Evolutionary conservation across 2,113 vertebrate species (phyloP), one percentile per base, ranked within the genome.

Genomic region (Hypanus sabinus): DNA sequence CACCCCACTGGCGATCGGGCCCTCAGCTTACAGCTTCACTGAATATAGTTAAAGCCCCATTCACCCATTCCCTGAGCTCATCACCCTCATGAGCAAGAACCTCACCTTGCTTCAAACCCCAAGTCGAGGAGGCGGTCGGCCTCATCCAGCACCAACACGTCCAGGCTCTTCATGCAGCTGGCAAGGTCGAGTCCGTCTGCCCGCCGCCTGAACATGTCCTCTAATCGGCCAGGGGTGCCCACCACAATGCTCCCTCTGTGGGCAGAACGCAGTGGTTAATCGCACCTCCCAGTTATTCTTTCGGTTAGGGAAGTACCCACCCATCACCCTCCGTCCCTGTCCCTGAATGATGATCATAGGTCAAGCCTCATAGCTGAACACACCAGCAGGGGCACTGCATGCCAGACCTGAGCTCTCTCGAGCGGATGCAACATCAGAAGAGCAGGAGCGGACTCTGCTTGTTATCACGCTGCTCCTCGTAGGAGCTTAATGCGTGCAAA

Each of bases 181-280:
- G 97, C 97, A 79, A 99, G 94, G 94, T 99, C 98, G 95, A 99
- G 94, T 0, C 99, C 99, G 0, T 99, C 98, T 0, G 97, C 96
- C 96, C 97, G 98, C 91, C 99, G 98, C 94, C 98, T 96, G 96
- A 99, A 99, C 97, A 99, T 98, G 96, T 99, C 99, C 95, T 99
- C 98, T 96, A 99, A 93, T 4, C 99, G 98, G 0, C 99, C 99
- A 0, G 99, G 99, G 0, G 99, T 99, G 0, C 98, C 98, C 10
- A 99, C 97, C 0, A 99, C 93, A 33, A 99, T 99, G 96, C 99
- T 97, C 1, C 98, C 99, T 0, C 99, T 99, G 95, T 75, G 71
- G 94, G 38, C 80, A 94, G 92, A 22, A 94, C 94, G 71, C 2
- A 18, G 24, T 10, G 27, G 55, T 85, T 46, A 24, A 57, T 57